Base-by-base conservation (phyloP, 2,797 vertebrate species). In the Dryobates pubescens region DNA sequence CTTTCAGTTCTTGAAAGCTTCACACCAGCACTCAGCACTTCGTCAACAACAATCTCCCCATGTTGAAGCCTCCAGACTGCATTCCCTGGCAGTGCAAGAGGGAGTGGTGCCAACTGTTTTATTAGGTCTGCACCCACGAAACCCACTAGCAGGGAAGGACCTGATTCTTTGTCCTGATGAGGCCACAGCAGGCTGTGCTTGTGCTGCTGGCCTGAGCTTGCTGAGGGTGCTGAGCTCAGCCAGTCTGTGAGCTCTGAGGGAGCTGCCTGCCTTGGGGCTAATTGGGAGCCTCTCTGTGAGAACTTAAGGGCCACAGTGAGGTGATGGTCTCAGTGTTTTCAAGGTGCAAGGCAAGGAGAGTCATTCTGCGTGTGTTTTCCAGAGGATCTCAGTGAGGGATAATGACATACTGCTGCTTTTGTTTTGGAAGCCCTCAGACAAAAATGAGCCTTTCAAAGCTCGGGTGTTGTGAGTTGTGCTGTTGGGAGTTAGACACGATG, bases 1-100 rank as follows among this genome's bases (percentile, higher is more conserved):
- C 79, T 91, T 62, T 68, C 65, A 58, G 8, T 93, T 82, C 76
- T 93, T 95, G 91, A 90, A 89, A 95, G 79, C 86, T 75, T 92
- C 76, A 57, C 70, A 10, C 53, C 45, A 75, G 53, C 64, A 63
- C 86, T 93, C 88, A 88, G 86, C 82, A 69, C 84, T 86, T 95
- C 43, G 67, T 94, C 90, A 89, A 63, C 88, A 92, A 17, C 59
- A 57, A 4, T 47, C 53, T 80, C 69, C 81, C 79, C 79, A 34
- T 20, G 57, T 49, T 83, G 70, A 81, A 89, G 63, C 57, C 79
- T 96, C 79, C 82, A 75, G 76, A 69, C 76, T 78, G 53, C 70
- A 75, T 75, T 93, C 73, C 75, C 90, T 87, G 90, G 79, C 70
- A 78, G 67, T 22, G 73, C 29, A 70, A 64, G 58, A 57, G 63